Base-by-base conservation (phyloP, 2,888 invertebrate genomes). In the Volucella inanis region DNA sequence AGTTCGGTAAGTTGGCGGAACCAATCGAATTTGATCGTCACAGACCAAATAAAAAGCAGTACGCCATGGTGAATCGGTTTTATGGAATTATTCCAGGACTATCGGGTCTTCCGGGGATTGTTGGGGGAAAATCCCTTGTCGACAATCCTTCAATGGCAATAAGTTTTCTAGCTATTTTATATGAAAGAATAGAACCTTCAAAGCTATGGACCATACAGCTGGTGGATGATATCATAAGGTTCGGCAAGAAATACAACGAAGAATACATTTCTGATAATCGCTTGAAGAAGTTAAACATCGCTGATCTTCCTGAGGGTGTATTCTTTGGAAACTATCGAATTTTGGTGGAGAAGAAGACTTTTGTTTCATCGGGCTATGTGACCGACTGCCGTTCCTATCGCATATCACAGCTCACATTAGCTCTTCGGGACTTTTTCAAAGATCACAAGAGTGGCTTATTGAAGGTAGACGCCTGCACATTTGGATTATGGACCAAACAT, bases 141-240 rank as follows among this genome's bases (percentile, higher is more conserved):
- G 88, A 93, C 87, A 94, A 94, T 68, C 94, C 95, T 87, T 94
- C 95, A 0, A 89, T 95, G 71, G 91, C 95, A 0, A 94, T 94
- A 79, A 93, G 94, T 0, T 91, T 94, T 0, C 93, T 94, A 8
- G 94, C 94, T 3, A 91, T 95, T 90, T 93, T 94, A 0, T 95
- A 95, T 87, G 93, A 94, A 0, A 93, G 94, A 88, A 94, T 95
- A 87, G 94, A 95, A 2, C 94, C 94, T 0, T 93, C 95, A 0
- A 94, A 93, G 67, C 92, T 93, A 70, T 95, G 95, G 95, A 93
- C 93, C 0, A 92, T 93, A 88, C 93, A 93, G 81, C 93, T 94
- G 14, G 89, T 95, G 1, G 95, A 95, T 55, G 90, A 91, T 18
- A 87, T 92, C 2, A 88, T 91, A 0, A 87, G 89, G 10, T 90